Evolutionary conservation across 2,797 vertebrate genomes (phyloP).

Genomic region (Microcaecilia unicolor): DNA sequence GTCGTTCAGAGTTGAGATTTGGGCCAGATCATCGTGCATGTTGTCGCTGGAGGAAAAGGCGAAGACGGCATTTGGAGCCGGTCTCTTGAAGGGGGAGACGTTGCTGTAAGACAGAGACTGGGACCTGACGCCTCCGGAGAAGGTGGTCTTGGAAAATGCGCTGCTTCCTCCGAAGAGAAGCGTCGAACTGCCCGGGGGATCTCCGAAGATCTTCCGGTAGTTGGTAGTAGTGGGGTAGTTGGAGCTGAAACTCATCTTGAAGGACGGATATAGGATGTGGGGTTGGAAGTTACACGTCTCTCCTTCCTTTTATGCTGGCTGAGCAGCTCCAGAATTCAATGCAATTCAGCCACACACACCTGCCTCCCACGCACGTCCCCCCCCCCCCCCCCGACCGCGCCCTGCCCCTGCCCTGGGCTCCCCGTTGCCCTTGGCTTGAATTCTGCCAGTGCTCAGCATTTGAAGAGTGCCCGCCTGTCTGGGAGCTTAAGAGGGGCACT

Average conservation of each 20-base stretch:
- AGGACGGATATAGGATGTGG: not conserved
- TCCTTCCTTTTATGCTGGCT: conserved; percentile 5
- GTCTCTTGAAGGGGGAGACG: conserved; percentile 36
- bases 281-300: not conserved
- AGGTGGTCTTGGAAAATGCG: conserved; percentile 28
- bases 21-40: conserved; percentile 71
- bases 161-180: conserved; percentile 44
- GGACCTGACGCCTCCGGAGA: conserved; percentile 52
- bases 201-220: conserved; percentile 82
- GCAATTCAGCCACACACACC: not conserved
- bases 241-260: conserved; percentile 77
- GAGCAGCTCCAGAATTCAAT: not conserved
- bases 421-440: not conserved
- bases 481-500: conserved; percentile 32
- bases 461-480: not conserved
- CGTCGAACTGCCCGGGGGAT: conserved; percentile 63
- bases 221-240: conserved; percentile 74
- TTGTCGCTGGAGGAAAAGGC: conserved; percentile 45
- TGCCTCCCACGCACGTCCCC: not conserved
- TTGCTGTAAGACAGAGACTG: conserved; percentile 56
- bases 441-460: not conserved
- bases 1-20: conserved; percentile 68
- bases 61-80: too few species aligned
- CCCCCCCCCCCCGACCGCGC: not conserved
- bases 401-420: not conserved